Evolutionary conservation across 2,888 invertebrate genomes (phyloP).

Genomic region (Ophion slaviceki): DNA sequence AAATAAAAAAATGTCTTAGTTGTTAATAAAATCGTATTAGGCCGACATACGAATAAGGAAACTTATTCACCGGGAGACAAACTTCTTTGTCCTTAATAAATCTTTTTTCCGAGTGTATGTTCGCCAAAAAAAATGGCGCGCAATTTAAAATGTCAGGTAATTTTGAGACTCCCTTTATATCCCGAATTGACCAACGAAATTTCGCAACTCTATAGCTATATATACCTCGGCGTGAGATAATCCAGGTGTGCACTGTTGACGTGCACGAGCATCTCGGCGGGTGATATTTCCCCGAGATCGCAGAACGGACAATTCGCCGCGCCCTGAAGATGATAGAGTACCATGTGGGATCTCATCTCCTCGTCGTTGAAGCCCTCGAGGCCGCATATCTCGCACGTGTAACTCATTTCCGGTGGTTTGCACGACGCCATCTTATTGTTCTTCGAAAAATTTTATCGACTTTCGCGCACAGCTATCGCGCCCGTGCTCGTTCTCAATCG

Average conservation of each 20-base stretch:
- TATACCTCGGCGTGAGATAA: constrained; percentile 88
- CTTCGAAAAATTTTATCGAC: constrained; percentile 10
- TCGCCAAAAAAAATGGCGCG: too few relatives aligned
- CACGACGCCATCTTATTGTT: constrained; percentile 83
- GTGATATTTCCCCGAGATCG: constrained; percentile 89
- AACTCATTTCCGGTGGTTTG: constrained; percentile 86
- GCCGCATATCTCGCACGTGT: constrained; percentile 94
- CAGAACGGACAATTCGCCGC: constrained; percentile 93
- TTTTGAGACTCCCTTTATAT: not conserved
- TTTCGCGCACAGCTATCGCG: not conserved
- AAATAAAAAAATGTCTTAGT: too few relatives aligned
- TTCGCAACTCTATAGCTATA: constrained; percentile 1
- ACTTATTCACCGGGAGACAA: too few relatives aligned
- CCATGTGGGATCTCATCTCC: constrained; percentile 91
- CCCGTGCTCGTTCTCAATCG: not conserved
- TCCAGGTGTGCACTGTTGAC: constrained; percentile 94
- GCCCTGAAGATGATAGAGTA: constrained; percentile 91
- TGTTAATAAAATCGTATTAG: too few relatives aligned
- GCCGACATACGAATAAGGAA: too few relatives aligned
- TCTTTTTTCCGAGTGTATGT: too few relatives aligned
- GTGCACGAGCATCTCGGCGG: constrained; percentile 90
- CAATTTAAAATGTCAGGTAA: too few relatives aligned
- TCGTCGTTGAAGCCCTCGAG: constrained; percentile 91
- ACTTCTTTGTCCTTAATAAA: too few relatives aligned
- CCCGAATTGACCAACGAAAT: not conserved